These are phyloP conservation scores for Zeugodacus cucurbitae DNA, from an alignment of 1,140 invertebrate genomes.

Conservation along the genomic window DNA sequence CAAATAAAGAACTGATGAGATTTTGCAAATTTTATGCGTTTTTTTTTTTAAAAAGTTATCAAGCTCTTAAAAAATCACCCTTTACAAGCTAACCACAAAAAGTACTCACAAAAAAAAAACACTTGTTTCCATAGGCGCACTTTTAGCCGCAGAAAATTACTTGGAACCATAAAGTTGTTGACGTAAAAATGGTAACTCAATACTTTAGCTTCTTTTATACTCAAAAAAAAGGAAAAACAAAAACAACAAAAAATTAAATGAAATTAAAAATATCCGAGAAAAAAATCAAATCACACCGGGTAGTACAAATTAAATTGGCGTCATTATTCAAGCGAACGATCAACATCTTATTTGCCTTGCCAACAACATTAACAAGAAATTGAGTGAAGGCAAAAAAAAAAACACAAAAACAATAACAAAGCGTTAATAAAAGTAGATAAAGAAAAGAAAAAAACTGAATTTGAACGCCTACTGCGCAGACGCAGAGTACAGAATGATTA, in stretches of 20 bases:
- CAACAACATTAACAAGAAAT: neutral
- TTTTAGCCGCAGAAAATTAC: slow-evolving; percentile 13
- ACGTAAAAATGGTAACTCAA: slow-evolving; percentile 35
- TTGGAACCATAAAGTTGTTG: slow-evolving; percentile 31
- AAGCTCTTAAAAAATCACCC: no score
- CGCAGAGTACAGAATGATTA: neutral
- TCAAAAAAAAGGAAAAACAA: neutral
- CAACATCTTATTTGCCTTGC: slow-evolving; percentile 24
- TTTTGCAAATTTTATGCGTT: no score
- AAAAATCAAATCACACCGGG: slow-evolving; percentile 20
- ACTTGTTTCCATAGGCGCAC: neutral
- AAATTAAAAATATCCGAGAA: neutral
- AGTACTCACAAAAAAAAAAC: neutral
- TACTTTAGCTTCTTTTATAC: neutral
- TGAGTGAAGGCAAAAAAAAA: neutral
- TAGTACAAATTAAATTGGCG: slow-evolving; percentile 37
- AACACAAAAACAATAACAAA: neutral
- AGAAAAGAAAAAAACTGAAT: neutral
- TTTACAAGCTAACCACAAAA: no score
- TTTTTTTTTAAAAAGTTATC: no score
- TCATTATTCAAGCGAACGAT: slow-evolving; percentile 38
- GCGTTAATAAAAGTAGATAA: neutral
- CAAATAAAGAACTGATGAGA: no score
- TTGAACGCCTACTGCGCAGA: neutral
- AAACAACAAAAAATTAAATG: neutral